A percentile compares a stretch with the other conserved stretches of the same genome.
These are phyloP conservation scores for Edolisoma coerulescens DNA, from an alignment of 2,113 vertebrate species.

Conservation along the genomic window DNA sequence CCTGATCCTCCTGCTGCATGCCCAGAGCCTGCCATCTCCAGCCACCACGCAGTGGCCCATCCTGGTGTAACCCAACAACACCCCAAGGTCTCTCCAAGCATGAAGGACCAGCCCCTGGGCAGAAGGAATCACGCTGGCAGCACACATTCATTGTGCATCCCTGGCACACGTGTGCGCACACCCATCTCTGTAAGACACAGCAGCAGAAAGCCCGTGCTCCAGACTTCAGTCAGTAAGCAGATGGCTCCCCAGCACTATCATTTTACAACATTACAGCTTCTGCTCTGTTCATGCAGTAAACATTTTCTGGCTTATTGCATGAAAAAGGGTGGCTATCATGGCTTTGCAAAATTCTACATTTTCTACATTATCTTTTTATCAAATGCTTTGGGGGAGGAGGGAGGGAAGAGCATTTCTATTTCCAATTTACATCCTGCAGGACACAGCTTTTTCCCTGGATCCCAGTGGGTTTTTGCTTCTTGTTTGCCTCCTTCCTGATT, in stretches of 20 bases:
- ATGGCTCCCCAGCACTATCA: constrained; percentile 28
- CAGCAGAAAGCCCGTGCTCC: not conserved
- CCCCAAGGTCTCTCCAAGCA: fast-evolving
- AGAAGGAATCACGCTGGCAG: fast-evolving
- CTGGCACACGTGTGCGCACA: not conserved
- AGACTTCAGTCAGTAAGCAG: constrained; percentile 52
- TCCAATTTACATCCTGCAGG: constrained; percentile 31
- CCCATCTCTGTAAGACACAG: not conserved
- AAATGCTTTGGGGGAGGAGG: not conserved
- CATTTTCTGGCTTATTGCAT: constrained; percentile 52
- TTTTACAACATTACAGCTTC: constrained; percentile 50
- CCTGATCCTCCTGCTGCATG: not conserved
- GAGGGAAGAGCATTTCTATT: not conserved
- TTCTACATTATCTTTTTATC: constrained; percentile 7
- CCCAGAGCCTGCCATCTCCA: not conserved
- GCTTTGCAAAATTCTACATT: constrained; percentile 43
- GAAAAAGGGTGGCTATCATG: not conserved
- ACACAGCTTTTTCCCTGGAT: not conserved
- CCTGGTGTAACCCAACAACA: not conserved
- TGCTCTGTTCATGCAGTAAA: constrained; percentile 58
- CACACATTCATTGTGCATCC: fast-evolving
- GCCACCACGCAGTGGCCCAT: not conserved
- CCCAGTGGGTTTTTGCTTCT: constrained; percentile 4
- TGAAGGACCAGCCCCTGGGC: fast-evolving
- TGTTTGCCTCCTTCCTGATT: constrained; percentile 9